Percentiles rank a stretch among this genome's conserved stretches.
Conservation (phyloP, 2,797 vertebrate species). For the Gallinago solitaria region DNA sequence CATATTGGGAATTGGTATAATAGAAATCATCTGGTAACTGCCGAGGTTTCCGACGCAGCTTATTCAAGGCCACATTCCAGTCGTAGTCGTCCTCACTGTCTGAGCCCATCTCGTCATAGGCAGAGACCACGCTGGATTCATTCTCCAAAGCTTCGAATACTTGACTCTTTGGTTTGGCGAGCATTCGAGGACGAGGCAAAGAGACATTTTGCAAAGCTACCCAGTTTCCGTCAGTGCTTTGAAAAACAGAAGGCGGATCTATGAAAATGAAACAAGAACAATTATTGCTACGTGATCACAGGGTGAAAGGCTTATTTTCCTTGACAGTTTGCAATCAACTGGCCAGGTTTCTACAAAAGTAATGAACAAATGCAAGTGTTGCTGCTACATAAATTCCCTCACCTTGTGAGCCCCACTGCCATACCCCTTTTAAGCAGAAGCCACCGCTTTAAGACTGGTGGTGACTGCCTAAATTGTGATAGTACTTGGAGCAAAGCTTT, state of each 20-base stretch:
- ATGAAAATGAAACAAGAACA: not conserved
- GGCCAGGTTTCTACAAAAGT: not conserved
- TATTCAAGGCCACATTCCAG: conserved; percentile 74
- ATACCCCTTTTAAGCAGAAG: not conserved
- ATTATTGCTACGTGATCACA: not conserved
- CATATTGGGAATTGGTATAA: conserved; percentile 80
- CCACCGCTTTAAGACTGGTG: not conserved
- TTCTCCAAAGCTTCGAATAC: conserved; percentile 87
- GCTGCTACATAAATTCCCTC: not conserved
- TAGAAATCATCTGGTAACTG: conserved; percentile 81
- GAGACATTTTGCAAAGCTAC: conserved; percentile 86
- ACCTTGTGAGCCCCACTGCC: not conserved
- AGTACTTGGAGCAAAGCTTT: not conserved
- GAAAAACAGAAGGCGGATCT: conserved; percentile 82
- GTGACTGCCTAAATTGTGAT: not conserved
- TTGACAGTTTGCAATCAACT: not conserved
- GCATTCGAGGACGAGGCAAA: conserved; percentile 82
- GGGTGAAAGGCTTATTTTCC: not conserved
- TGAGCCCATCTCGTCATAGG: conserved; percentile 89
- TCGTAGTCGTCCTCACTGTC: conserved; percentile 86
- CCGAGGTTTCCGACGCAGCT: conserved; percentile 53
- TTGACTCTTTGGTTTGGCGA: conserved; percentile 88
- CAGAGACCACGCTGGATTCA: conserved; percentile 86
- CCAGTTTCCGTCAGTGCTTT: conserved; percentile 97
- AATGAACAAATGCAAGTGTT: not conserved